Conservation (phyloP, 2,888 invertebrate species). For the Seira musarum region DNA sequence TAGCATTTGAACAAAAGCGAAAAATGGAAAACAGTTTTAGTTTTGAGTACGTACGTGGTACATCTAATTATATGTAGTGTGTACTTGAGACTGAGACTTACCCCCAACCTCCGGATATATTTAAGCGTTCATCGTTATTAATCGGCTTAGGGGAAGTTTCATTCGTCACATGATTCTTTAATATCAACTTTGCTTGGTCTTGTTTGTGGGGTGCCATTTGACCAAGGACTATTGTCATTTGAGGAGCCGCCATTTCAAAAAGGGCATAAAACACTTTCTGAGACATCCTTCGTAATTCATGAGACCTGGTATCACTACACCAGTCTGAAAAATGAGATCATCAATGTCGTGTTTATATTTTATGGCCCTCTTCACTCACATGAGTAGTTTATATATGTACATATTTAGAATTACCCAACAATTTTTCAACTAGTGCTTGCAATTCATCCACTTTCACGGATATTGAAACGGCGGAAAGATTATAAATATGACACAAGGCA, state of each 20-base stretch:
- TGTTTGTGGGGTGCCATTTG: constrained; percentile 67
- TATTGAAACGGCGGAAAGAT: constrained; percentile 62
- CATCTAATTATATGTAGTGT: too few species aligned
- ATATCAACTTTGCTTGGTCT: constrained; percentile 68
- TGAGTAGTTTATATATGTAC: neutral
- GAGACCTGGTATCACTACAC: constrained; percentile 68
- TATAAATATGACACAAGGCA: constrained; percentile 73
- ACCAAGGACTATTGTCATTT: constrained; percentile 68
- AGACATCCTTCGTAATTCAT: constrained; percentile 67
- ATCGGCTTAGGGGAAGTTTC: constrained; percentile 44
- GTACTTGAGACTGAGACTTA: too few species aligned
- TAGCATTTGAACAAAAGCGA: constrained; percentile 34
- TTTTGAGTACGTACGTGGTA: too few species aligned
- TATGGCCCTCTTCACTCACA: too few species aligned
- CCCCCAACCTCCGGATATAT: constrained; percentile 66
- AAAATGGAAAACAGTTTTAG: too few species aligned
- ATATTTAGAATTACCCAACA: constrained; percentile 59
- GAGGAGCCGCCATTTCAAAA: constrained; percentile 69
- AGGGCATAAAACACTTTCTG: constrained; percentile 69
- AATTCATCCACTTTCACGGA: constrained; percentile 67
- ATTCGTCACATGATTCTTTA: constrained; percentile 64
- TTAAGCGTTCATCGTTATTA: constrained; percentile 47
- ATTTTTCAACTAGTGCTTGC: constrained; percentile 66
- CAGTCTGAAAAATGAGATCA: constrained; percentile 64
- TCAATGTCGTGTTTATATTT: too few species aligned